A percentile compares a stretch with the other conserved stretches of the same genome.
Conservation (phyloP, 2,797 vertebrate genomes). For the Oceanodroma leucorhoa region DNA sequence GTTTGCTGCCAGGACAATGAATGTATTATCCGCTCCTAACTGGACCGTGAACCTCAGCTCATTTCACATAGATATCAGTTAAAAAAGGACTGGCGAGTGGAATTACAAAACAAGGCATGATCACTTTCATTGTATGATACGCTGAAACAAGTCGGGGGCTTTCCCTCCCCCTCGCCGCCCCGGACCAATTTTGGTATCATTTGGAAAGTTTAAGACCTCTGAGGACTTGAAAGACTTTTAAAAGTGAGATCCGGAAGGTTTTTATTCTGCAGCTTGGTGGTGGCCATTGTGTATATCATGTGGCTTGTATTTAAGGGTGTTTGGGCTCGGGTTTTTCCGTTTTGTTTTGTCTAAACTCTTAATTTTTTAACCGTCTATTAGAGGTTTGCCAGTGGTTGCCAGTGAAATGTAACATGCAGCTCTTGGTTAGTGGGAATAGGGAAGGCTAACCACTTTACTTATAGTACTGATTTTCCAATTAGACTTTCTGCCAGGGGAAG, state of each 20-base stretch:
- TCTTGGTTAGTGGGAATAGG: conserved; percentile 62
- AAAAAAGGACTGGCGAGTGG: conserved; percentile 76
- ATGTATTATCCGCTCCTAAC: conserved; percentile 87
- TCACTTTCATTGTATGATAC: conserved; percentile 74
- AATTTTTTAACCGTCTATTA: conserved; percentile 60
- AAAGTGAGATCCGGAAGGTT: conserved; percentile 74
- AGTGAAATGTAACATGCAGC: conserved; percentile 57
- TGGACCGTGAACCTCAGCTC: conserved; percentile 87
- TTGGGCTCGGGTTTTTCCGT: conserved; percentile 65
- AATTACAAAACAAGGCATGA: conserved; percentile 78
- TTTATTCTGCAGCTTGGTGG: conserved; percentile 71
- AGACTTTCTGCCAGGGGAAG: conserved; percentile 73
- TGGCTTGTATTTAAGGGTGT: conserved; percentile 76
- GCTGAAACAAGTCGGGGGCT: conserved; percentile 68
- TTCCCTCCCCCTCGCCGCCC: conserved; percentile 56
- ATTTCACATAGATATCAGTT: conserved; percentile 84
- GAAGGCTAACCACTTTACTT: conserved; percentile 70
- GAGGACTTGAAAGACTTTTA: conserved; percentile 76
- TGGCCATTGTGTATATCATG: conserved; percentile 69
- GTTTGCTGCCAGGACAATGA: conserved; percentile 87
- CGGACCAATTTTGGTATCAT: conserved; percentile 71
- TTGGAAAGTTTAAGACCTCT: conserved; percentile 77
- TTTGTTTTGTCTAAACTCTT: conserved; percentile 70
- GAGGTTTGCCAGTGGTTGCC: conserved; percentile 69
- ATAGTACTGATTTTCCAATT: conserved; percentile 76